These are phyloP conservation scores for Nomada flava DNA, from an alignment of 2,888 invertebrate species.

Conservation along the genomic window DNA sequence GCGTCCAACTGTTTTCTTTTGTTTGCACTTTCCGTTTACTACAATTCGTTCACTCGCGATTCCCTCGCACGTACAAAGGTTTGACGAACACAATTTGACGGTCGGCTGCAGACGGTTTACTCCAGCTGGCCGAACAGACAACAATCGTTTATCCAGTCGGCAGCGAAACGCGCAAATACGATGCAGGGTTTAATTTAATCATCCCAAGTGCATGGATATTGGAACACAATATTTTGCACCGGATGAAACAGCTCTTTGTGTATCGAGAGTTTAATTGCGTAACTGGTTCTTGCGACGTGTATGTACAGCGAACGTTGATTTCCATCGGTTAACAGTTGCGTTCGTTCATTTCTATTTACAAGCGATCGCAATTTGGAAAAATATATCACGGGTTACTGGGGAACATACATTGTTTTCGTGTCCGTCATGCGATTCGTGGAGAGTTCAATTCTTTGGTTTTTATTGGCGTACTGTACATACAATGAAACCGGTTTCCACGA, in stretches of 20 bases:
- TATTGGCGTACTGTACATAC: neutral
- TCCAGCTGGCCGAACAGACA: constrained; percentile 16
- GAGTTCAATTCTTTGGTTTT: neutral
- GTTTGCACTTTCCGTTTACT: neutral
- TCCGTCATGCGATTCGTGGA: too few relatives aligned
- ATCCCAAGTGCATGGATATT: constrained; percentile 30
- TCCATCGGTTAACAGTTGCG: constrained; percentile 37
- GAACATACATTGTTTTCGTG: neutral
- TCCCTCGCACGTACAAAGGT: constrained; percentile 16
- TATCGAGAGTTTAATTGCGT: constrained; percentile 42
- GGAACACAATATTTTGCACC: constrained; percentile 37
- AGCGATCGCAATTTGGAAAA: neutral
- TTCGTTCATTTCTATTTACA: constrained; percentile 44
- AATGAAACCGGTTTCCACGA: too few relatives aligned
- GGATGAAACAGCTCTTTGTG: constrained; percentile 38
- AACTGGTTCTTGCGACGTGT: constrained; percentile 27
- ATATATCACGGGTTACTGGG: neutral
- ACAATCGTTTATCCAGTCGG: constrained; percentile 40
- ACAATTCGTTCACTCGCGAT: neutral
- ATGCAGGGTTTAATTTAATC: constrained; percentile 53
- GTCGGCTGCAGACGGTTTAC: constrained; percentile 26
- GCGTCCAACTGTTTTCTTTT: too few relatives aligned
- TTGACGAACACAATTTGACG: constrained; percentile 35
- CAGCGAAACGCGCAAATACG: constrained; percentile 28
- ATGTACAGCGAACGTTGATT: constrained; percentile 46